phyloP scores from a whole-genome alignment of 2,888 invertebrate species.

The Leptopterna dolabrata region DNA sequence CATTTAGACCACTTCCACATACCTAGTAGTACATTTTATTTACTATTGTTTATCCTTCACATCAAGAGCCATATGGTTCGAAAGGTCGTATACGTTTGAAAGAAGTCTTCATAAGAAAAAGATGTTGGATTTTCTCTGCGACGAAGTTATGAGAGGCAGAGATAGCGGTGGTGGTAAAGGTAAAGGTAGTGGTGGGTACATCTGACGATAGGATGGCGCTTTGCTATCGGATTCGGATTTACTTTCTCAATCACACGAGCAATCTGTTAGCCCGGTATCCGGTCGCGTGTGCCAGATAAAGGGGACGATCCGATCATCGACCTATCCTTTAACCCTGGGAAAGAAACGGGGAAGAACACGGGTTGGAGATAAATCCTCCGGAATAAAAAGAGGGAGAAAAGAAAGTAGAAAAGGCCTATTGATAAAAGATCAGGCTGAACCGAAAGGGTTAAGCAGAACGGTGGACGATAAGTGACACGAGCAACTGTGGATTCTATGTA shows the following conservation, averaged over 20 bases:
- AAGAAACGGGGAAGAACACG: not conserved
- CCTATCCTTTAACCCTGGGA: not conserved
- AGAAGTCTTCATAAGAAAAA: too few relatives aligned
- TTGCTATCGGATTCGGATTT: not conserved
- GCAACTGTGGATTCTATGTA: not conserved
- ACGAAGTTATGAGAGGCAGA: too few relatives aligned
- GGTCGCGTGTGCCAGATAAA: constrained; percentile 1
- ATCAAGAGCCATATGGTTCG: too few relatives aligned
- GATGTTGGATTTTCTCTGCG: too few relatives aligned
- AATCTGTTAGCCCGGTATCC: not conserved
- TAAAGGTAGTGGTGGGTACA: not conserved
- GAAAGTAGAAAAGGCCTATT: not conserved
- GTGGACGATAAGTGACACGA: not conserved
- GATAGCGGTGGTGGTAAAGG: too few relatives aligned
- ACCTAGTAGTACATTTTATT: too few relatives aligned
- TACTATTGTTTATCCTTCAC: too few relatives aligned
- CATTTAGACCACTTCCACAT: too few relatives aligned
- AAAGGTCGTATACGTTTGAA: too few relatives aligned
- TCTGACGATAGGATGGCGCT: not conserved
- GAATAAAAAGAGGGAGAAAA: not conserved
- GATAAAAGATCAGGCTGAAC: not conserved
- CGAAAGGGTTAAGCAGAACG: not conserved
- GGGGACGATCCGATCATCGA: not conserved
- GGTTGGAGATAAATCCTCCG: not conserved
- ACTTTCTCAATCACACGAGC: constrained; percentile 3